A percentile compares a stretch with the other conserved stretches of the same genome.
Conservation (phyloP, 1,140 invertebrate genomes). For the Hyposmocoma kahamanoa region DNA sequence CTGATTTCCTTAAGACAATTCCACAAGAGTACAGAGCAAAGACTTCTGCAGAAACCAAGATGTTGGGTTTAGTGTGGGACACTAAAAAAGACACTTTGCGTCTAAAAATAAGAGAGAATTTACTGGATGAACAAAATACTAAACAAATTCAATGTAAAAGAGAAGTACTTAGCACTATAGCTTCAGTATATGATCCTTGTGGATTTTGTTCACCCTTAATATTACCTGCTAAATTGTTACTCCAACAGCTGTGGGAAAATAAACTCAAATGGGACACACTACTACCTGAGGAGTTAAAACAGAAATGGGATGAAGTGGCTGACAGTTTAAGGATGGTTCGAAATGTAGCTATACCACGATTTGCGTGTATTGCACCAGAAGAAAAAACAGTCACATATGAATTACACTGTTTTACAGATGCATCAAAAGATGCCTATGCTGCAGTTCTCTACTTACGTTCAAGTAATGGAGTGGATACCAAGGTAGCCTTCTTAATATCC, state of each 20-base stretch:
- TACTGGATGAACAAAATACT: not conserved
- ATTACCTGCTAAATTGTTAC: not conserved
- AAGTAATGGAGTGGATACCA: no score
- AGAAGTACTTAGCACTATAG: not conserved
- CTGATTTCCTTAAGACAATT: not conserved
- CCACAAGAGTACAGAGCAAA: not conserved
- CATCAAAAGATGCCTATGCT: no score
- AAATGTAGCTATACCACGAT: no score
- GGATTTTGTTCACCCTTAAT: not conserved
- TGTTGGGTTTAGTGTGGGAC: not conserved
- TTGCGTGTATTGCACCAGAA: no score
- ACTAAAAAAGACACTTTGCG: not conserved
- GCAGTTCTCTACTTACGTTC: no score
- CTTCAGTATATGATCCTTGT: slow-evolving; percentile 2
- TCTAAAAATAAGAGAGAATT: not conserved
- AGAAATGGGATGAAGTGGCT: no score
- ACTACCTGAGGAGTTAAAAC: no score
- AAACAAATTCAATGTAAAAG: not conserved
- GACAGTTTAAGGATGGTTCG: no score
- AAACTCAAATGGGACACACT: not conserved
- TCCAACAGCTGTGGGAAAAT: not conserved
- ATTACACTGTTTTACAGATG: no score
- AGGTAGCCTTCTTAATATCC: no score
- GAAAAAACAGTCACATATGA: no score
- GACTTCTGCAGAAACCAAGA: not conserved